phyloP scores from a whole-genome alignment of 1,140 invertebrate genomes.

The Amyelois transitella region DNA sequence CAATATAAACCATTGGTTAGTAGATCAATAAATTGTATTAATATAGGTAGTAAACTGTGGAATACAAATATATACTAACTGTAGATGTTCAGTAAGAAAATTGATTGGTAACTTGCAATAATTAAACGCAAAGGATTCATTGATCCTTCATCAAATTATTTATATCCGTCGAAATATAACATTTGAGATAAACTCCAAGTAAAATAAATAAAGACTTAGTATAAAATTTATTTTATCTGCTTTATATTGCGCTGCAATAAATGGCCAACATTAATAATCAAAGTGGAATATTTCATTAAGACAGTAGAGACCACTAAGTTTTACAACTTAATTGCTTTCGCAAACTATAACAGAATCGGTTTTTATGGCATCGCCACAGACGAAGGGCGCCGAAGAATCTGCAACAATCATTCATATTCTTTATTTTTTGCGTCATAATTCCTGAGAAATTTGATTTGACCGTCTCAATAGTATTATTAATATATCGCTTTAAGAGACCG shows the following conservation, averaged over 20 bases:
- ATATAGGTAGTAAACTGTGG: not conserved
- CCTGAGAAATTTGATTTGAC: slow-evolving; percentile 38
- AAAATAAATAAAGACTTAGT: slow-evolving; percentile 32
- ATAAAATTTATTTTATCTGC: slow-evolving; percentile 40
- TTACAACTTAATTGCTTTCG: slow-evolving; percentile 69
- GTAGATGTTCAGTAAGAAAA: not conserved
- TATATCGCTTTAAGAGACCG: slow-evolving; percentile 14
- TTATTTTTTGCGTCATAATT: slow-evolving; percentile 58
- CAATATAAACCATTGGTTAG: not conserved
- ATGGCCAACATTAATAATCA: slow-evolving; percentile 54
- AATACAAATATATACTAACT: not conserved
- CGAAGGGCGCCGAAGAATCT: slow-evolving; percentile 42
- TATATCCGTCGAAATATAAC: slow-evolving; percentile 4
- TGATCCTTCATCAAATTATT: not conserved
- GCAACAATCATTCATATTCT: slow-evolving; percentile 49
- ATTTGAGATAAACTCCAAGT: not conserved
- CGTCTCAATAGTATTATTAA: slow-evolving; percentile 30
- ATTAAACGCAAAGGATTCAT: not conserved
- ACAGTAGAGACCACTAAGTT: slow-evolving; percentile 56
- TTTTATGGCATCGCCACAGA: slow-evolving; percentile 51
- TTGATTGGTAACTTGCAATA: not conserved
- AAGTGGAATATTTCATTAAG: slow-evolving; percentile 64
- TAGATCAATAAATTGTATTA: slow-evolving; percentile 1
- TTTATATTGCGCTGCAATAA: slow-evolving; percentile 45
- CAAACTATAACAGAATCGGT: slow-evolving; percentile 64